Base-by-base conservation (phyloP, 2,888 invertebrate species). In the Seira ritae region DNA sequence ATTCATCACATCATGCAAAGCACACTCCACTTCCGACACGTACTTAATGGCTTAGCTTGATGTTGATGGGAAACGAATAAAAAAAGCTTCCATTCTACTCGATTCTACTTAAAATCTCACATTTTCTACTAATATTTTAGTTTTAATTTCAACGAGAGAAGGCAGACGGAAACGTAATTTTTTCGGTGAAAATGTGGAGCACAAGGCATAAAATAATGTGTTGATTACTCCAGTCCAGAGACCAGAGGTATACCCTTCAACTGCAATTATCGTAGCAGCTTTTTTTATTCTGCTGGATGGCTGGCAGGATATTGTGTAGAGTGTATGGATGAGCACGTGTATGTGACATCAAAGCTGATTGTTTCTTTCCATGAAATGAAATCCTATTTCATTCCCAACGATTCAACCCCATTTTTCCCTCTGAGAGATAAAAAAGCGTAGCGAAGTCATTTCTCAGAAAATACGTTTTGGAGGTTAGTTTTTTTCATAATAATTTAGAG, bases 291-390 rank as follows among this genome's bases (percentile, higher is more conserved):
- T 31, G 3, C 31, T 31, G 2, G 50, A 50, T 50, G 50, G 50
- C n/a, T n/a, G n/a, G 50, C 50, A 12, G 50, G 50, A 50, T 50
- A n/a, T n/a, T n/a, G 50, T 50, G 50, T 50, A 8, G 8, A 4
- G 60, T n/a, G 67, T 6, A 76, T 24, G 78, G 70, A 23, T 50
- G 31, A 20, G 31, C 80, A 74, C 80, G 74, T 66, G 74, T 70
- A 62, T 31, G 55, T 69, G 74, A 75, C 80, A 80, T 70, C 46
- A 80, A 50, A 74, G 42, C 60, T 74, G 74, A 80, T 80, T 80
- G 67, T 68, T 74, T 60, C 79, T 72, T 66, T 80, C 31, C 74
- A 80, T 80, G 80, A 70, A 50, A 80, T 80, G 80, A 70, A 50
- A 50, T 50, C 50, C 50, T 15, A 50, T 50, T 50, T 50, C 42